Base-by-base conservation (phyloP, 2,888 invertebrate genomes). In the Ypsolopha sequella region DNA sequence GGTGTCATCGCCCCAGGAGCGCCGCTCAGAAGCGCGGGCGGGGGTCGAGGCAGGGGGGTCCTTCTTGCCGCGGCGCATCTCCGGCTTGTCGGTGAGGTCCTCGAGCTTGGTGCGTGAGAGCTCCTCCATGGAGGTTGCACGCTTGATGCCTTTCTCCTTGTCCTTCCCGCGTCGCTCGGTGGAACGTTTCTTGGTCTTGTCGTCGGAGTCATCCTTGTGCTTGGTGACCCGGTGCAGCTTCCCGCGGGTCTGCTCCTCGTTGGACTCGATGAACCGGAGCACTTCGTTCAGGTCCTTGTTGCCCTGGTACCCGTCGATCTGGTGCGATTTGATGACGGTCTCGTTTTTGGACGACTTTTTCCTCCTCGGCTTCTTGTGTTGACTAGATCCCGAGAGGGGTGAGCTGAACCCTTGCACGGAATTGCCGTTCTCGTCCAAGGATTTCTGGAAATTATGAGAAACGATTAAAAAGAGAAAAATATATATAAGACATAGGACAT, bases 351-450 rank as follows among this genome's bases (percentile, higher is more conserved):
- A 81, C 57, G 85, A 82, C 79, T 90, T 89, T 84, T 90, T 90
- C 73, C 89, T 88, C 56, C 85, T 66, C 54, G 79, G 80, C 72
- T 90, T 87, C 77, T 89, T 88, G 63, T 85, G 78, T 64, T 85
- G 87, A 70, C 81, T 81, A 66, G 80, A 77, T 56, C 80, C 82
- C 60, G 80, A 76, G 58, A 77, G 71, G 51, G 81, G 77, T 52
- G 87, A 81, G 67, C 73, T 87, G 79, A 73, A 85, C 64, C 73
- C 88, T 66, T 89, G 89, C 52, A 94, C 81, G 39, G 93, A 89
- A 73, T 95, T 95, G 55, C 93, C 93, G 70, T 94, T 95, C 80
- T 95, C 95, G 79, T 95, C 95, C 55, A 92, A 82, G 56, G 91
- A 88, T 76, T 91, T 92, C 88, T 90, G 79, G 52, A 87, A 88